Evolutionary conservation across 2,888 invertebrate species (phyloP), one percentile per base, ranked within the genome.

Genomic region (Perdita meconis): DNA sequence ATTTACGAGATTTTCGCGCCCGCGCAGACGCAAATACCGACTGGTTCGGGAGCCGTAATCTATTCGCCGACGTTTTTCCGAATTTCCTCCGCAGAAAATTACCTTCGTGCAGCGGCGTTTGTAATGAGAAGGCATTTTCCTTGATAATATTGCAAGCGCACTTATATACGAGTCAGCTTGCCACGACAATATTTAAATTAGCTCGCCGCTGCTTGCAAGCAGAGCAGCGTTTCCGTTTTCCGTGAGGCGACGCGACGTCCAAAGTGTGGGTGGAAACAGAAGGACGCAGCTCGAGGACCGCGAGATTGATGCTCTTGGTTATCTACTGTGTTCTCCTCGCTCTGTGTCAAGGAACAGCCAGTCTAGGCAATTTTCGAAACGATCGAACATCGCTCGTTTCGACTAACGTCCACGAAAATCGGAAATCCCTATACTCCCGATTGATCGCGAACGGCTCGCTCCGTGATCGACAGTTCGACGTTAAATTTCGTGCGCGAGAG

Each of bases 1-100:
- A 81, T 86, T 84, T 80, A 81, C 80, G 53, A n/a, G 71, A 55
- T 22, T 38, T 30, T 44, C 63, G 38, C 34, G 0, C 26, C 30
- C n/a, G n/a, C n/a, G 26, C 53, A 12, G 3, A 34, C 26, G 34
- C 34, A 0, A 19, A 34, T 19, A 16, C 53, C n/a, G 34, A 30
- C 19, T 34, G 30, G 3, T 55, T 16, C 34, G 5, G 10, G 12
- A 34, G 34, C 16, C 34, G 12, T n/a, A 26, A n/a, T n/a, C 30
- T 10, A 50, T 3, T 50, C 50, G 13, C 1, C 50, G 50, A 13
- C 10, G 22, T 13, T 22, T 8, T 10, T 8, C 3, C 2, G 1
- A 44, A n/a, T 16, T 44, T 19, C 19, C 2, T 44, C 8, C 16
- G 16, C 16, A n/a, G n/a, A n/a, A n/a, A n/a, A n/a, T n/a, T n/a